These are phyloP conservation scores for Chelmon rostratus DNA, from an alignment of 2,797 vertebrate genomes.

Conservation along the genomic window DNA sequence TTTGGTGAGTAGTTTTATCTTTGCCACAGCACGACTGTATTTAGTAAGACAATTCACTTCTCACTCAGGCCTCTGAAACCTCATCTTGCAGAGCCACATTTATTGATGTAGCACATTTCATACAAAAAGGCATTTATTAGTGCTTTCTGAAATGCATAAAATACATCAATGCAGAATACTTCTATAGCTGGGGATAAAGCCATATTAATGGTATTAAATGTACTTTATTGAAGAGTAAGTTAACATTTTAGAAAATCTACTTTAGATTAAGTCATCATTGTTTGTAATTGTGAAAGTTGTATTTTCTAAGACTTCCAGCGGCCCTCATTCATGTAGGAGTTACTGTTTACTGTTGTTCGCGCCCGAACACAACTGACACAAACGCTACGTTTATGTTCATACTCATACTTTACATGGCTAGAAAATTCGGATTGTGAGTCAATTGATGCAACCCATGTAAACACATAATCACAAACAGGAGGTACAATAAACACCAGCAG, in stretches of 20 bases:
- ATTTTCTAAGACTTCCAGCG: too few relatives aligned
- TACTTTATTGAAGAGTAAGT: background rate
- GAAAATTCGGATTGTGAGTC: too few relatives aligned
- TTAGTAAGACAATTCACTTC: background rate
- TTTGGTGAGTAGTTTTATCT: slow-evolving; percentile 7
- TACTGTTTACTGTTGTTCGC: too few relatives aligned
- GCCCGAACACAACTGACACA: too few relatives aligned
- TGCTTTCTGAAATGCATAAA: background rate
- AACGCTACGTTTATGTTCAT: too few relatives aligned
- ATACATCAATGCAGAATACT: background rate
- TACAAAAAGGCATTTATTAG: background rate
- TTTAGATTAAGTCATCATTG: background rate
- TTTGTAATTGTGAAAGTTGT: background rate
- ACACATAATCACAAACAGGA: too few relatives aligned
- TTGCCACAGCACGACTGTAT: background rate
- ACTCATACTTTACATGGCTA: too few relatives aligned
- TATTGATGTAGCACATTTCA: background rate
- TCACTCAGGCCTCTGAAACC: background rate
- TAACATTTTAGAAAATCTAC: background rate
- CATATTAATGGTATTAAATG: background rate
- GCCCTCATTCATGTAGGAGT: too few relatives aligned
- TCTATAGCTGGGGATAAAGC: background rate
- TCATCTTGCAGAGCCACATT: background rate
- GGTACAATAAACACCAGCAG: too few relatives aligned
- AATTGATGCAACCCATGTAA: too few relatives aligned